Base-by-base conservation (phyloP, 2,113 vertebrate genomes). In the Lethenteron camtschaticum region DNA sequence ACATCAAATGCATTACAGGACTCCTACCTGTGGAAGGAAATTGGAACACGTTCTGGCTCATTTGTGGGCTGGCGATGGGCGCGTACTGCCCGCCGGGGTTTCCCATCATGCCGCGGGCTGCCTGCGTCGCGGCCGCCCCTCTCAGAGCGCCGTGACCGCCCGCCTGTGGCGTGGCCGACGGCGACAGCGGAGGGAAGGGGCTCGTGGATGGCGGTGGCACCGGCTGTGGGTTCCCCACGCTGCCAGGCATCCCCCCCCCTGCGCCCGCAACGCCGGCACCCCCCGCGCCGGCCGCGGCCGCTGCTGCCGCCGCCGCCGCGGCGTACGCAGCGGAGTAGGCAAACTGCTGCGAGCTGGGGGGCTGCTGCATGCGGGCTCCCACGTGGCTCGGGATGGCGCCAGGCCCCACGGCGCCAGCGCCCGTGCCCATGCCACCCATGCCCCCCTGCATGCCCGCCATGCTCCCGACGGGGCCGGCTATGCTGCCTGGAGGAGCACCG, bases 21-120 rank as follows among this genome's bases (percentile, higher is more conserved):
- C 41, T 41, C 41, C 41, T 41, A 92, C 89, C 86, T 70, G 86
- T 77, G 69, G 82, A 83, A 16, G 82, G 85, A 71, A 89, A 89
- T 80, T 88, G 89, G 73, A 94, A 94, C 78, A 90, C 80, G 63
- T 82, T 85, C 77, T 85, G 86, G 78, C 89, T 87, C 79, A 88
- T 79, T 56, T 83, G 82, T 4, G 87, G 75, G 75, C 70, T 86
- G 72, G 87, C 80, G 68, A 80, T 79, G 11, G 80, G 58, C 24
- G 79, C 80, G 71, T 89, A 88, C 78, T 89, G 87, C 70, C 83
- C 86, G 75, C 81, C 85, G 71, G 87, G 79, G 24, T 77, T 41
- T 5, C 83, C 84, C 73, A 89, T 76, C 81, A 88, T 81, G 70
- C 82, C 76, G 78, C 84, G 79, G 82, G 77, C 85, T 56, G 79